A percentile compares a stretch with the other conserved stretches of the same genome.
phyloP scores from a whole-genome alignment of 2,113 vertebrate genomes.

The Pyrgilauda ruficollis region DNA sequence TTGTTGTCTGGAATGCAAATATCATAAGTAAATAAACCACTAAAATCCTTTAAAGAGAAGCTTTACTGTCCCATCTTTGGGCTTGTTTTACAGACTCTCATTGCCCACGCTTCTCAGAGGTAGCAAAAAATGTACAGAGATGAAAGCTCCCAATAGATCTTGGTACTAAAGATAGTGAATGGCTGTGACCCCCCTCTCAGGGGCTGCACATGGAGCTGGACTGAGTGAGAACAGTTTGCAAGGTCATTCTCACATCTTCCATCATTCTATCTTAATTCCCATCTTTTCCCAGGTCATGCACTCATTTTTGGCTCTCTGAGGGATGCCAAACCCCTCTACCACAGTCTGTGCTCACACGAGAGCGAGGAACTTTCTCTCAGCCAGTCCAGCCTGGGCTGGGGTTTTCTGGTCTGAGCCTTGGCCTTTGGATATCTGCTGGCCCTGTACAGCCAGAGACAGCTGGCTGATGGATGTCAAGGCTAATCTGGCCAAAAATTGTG shows the following conservation, averaged over 20 bases:
- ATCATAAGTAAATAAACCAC: conserved; percentile 43
- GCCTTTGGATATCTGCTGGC: neutral
- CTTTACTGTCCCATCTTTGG: conserved; percentile 22
- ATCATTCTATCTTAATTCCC: neutral
- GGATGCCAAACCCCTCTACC: neutral
- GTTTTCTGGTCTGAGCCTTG: neutral
- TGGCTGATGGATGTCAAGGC: neutral
- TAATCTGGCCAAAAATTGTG: neutral
- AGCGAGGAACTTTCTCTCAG: neutral
- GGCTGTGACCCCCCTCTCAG: neutral
- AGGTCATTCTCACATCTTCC: neutral
- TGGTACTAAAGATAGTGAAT: neutral
- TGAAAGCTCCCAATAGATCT: neutral
- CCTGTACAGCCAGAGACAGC: neutral
- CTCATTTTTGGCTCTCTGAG: neutral
- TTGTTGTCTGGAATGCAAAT: conserved; percentile 24
- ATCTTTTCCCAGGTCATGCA: neutral
- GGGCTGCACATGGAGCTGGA: neutral
- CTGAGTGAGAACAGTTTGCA: neutral
- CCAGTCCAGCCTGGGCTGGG: neutral
- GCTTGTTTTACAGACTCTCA: neutral
- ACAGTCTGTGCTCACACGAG: neutral
- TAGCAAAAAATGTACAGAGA: neutral
- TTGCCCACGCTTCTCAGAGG: neutral
- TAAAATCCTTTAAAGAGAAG: conserved; percentile 31